Evolutionary conservation across 30 jellyfish, hydroid and myxozoan species (phyloP).

Genomic region (Aurelia aurita): DNA sequence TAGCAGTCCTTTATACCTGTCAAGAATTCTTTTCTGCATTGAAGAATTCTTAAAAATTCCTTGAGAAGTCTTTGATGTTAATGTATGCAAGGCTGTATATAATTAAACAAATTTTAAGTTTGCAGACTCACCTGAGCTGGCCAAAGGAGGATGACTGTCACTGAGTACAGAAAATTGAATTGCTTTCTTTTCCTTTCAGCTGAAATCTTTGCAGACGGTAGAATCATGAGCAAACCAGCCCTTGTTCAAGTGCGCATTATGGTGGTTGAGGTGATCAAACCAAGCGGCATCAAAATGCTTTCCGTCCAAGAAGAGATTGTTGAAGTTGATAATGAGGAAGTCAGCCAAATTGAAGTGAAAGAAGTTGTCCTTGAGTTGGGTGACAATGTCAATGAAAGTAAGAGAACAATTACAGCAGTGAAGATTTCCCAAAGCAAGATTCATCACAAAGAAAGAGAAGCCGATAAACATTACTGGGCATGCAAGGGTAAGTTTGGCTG

Average conservation of each 20-base stretch:
- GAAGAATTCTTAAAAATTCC: too few relatives aligned
- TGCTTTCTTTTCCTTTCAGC: conserved; percentile 1
- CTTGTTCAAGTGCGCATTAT: conserved; percentile 68
- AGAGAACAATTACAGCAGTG: conserved; percentile 38
- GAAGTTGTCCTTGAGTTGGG: conserved; percentile 67
- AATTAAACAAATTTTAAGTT: too few relatives aligned
- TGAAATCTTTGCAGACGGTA: conserved; percentile 29
- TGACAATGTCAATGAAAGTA: conserved; percentile 46
- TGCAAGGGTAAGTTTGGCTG: conserved; percentile 30
- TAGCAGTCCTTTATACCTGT: too few relatives aligned
- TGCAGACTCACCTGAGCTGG: too few relatives aligned
- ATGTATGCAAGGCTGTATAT: too few relatives aligned
- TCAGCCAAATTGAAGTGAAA: conserved; percentile 63
- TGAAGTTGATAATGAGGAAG: conserved; percentile 63
- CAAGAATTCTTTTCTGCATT: too few relatives aligned
- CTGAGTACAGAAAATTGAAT: too few relatives aligned
- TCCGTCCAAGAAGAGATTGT: conserved; percentile 70
- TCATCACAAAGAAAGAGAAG: conserved; percentile 27
- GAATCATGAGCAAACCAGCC: conserved; percentile 51
- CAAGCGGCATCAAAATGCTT: conserved; percentile 57
- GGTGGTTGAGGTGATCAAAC: conserved; percentile 43
- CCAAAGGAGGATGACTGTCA: too few relatives aligned
- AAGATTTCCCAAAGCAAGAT: conserved; percentile 57
- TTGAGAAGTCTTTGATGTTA: too few relatives aligned
- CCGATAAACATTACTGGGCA: conserved; percentile 73